Conservation (phyloP, 2,797 vertebrate species). For the Gymnodraco acuticeps region DNA sequence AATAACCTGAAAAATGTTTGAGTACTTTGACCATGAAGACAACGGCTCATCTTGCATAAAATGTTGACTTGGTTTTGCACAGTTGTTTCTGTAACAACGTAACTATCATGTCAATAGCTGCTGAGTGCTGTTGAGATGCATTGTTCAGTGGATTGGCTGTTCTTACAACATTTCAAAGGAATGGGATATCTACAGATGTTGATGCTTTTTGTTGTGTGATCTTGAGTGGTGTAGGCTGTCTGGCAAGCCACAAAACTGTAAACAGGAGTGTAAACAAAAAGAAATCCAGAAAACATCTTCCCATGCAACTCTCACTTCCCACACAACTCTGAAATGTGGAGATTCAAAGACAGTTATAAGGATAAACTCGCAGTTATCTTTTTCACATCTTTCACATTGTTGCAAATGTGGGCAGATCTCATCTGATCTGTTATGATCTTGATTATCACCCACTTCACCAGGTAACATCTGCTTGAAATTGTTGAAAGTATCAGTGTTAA, state of each 20-base stretch:
- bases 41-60: conserved; percentile 74
- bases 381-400: conserved; percentile 30
- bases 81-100: conserved; percentile 49
- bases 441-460: conserved; percentile 15
- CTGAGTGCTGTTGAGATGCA: conserved; percentile 67
- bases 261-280: conserved; percentile 54
- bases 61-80: conserved; percentile 68
- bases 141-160: conserved; percentile 47
- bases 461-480: conserved; percentile 29
- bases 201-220: conserved; percentile 39
- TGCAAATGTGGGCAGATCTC: conserved; percentile 32
- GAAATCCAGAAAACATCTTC: conserved; percentile 11
- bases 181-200: conserved; percentile 58
- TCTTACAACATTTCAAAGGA: conserved; percentile 38
- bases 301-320: conserved; percentile 37
- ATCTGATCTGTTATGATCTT: not conserved
- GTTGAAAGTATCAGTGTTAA: conserved; percentile 35
- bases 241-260: conserved; percentile 43
- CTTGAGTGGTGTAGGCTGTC: conserved; percentile 34
- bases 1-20: conserved; percentile 60
- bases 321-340: conserved; percentile 30
- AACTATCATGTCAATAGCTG: conserved; percentile 64
- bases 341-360: conserved; percentile 39
- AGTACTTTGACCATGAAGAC: conserved; percentile 56
- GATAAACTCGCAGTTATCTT: conserved; percentile 12